Evolutionary conservation across 2,888 invertebrate genomes (phyloP).

Genomic region (Pyralis farinalis): DNA sequence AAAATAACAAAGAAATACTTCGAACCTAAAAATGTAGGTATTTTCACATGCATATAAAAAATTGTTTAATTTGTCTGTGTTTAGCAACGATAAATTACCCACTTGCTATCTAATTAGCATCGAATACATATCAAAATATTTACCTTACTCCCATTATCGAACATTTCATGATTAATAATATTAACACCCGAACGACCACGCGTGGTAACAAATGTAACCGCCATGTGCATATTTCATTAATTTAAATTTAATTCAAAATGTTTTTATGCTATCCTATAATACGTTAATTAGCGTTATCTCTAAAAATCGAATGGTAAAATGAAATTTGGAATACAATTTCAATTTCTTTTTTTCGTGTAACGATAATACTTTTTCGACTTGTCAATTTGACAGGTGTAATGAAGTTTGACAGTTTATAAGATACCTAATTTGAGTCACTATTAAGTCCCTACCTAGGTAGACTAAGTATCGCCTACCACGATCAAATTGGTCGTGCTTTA

Average conservation of each 20-base stretch:
- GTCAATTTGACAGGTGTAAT: not conserved
- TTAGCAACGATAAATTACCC: constrained; percentile 7
- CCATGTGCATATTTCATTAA: constrained; percentile 24
- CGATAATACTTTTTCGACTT: not conserved
- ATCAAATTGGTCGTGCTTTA: too few relatives aligned
- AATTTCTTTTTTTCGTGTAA: too few relatives aligned
- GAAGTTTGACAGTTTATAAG: too few relatives aligned
- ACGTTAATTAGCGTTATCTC: constrained; percentile 46
- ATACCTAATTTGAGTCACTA: too few relatives aligned
- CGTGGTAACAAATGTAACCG: constrained; percentile 11
- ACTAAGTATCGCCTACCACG: too few relatives aligned
- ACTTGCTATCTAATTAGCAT: constrained; percentile 6
- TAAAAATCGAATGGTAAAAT: constrained; percentile 10
- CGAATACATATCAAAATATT: constrained; percentile 7
- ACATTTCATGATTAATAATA: constrained; percentile 1
- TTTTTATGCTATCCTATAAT: constrained; percentile 39
- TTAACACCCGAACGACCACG: not conserved
- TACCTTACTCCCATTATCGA: not conserved
- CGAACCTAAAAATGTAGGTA: too few relatives aligned
- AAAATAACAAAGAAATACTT: too few relatives aligned
- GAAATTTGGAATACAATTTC: too few relatives aligned
- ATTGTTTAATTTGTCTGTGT: too few relatives aligned
- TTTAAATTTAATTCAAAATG: constrained; percentile 31
- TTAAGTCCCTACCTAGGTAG: too few relatives aligned
- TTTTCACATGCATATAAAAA: too few relatives aligned